phyloP scores from a whole-genome alignment of 2,113 vertebrate genomes.

The Bubo bubo region DNA sequence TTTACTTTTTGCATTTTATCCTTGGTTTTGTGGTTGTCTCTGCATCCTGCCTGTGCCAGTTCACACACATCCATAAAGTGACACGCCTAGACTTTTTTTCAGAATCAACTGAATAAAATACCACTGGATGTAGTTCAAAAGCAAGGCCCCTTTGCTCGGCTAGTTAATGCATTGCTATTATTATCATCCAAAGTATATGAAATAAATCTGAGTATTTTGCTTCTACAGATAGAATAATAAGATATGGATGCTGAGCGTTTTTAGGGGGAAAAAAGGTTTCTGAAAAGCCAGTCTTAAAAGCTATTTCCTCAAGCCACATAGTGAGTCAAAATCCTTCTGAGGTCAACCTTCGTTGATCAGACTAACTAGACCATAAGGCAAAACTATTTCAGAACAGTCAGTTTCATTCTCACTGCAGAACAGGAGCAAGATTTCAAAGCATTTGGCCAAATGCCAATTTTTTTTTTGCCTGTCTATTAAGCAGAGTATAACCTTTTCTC shows the following conservation, averaged over 20 bases:
- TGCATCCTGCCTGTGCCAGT: too few species aligned
- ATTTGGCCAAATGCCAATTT: accelerated
- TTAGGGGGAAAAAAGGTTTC: neutral
- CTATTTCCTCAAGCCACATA: neutral
- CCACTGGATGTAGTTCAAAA: neutral
- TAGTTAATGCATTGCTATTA: neutral
- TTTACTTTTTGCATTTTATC: too few species aligned
- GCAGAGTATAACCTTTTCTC: neutral
- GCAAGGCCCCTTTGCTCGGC: neutral
- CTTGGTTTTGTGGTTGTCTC: too few species aligned
- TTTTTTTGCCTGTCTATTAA: neutral
- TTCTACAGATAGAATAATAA: neutral
- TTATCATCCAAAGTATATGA: neutral
- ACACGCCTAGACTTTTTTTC: neutral
- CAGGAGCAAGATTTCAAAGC: neutral
- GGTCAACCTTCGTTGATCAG: neutral
- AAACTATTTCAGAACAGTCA: neutral
- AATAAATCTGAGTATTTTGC: neutral
- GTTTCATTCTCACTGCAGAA: neutral
- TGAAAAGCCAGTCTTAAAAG: neutral
- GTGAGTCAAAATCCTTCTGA: neutral
- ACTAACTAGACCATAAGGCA: neutral
- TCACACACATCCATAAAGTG: neutral
- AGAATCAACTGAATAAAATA: neutral
- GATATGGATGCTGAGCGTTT: neutral